A percentile compares a stretch with the other conserved stretches of the same genome.
These are phyloP conservation scores for Coenonympha arcania DNA, from an alignment of 2,888 invertebrate genomes.

Conservation along the genomic window DNA sequence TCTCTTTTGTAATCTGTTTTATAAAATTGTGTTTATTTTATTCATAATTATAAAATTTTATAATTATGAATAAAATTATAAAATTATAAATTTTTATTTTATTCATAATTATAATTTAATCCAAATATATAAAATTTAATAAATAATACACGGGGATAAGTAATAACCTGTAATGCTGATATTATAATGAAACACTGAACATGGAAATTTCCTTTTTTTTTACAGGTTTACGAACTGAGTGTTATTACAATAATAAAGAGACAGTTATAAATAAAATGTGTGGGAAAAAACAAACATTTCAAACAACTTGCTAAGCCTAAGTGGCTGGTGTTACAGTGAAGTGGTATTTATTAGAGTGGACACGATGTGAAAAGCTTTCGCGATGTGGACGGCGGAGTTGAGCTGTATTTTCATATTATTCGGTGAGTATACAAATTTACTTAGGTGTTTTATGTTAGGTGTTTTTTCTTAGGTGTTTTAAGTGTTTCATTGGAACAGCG, in stretches of 20 bases:
- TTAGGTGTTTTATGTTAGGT: background rate
- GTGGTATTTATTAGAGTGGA: slow-evolving; percentile 43
- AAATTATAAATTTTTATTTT: no score
- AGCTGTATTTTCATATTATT: slow-evolving; percentile 67
- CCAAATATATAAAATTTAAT: no score
- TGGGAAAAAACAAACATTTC: background rate
- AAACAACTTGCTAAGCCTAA: slow-evolving; percentile 19
- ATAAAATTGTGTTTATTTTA: no score
- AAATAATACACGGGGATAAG: no score
- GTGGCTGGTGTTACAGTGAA: slow-evolving; percentile 28
- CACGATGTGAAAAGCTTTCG: slow-evolving; percentile 52
- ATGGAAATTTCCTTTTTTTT: background rate
- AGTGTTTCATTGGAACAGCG: no score
- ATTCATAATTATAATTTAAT: no score
- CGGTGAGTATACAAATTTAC: slow-evolving; percentile 45
- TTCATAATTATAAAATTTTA: no score
- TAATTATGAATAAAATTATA: no score
- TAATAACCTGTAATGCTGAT: background rate
- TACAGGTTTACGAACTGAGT: background rate
- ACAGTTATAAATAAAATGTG: background rate
- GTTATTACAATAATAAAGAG: background rate
- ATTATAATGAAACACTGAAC: background rate
- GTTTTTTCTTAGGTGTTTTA: no score
- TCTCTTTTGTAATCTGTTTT: no score
- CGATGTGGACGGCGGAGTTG: slow-evolving; percentile 67